Conservation (phyloP, 2,888 invertebrate genomes). For the Cheilosia grossa region DNA sequence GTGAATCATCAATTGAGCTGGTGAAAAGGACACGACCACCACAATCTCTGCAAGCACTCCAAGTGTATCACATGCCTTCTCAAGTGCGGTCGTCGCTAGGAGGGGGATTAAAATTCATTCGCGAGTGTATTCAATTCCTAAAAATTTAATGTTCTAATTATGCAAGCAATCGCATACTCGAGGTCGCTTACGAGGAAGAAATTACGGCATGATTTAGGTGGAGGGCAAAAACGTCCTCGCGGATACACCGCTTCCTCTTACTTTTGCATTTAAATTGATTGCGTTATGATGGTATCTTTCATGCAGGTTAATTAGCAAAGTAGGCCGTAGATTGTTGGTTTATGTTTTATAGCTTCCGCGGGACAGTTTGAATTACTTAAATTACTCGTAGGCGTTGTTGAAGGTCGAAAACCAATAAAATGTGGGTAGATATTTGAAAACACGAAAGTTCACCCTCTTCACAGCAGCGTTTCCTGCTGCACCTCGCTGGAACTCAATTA, state of each 20-base stretch:
- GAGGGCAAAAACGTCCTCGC: slow-evolving; percentile 51
- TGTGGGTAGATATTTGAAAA: slow-evolving; percentile 7
- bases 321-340: slow-evolving; percentile 24
- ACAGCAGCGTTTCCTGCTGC: neutral
- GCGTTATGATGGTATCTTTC: slow-evolving; percentile 60
- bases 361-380: slow-evolving; percentile 32
- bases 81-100: slow-evolving; percentile 4
- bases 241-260: slow-evolving; percentile 41
- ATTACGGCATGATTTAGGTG: slow-evolving; percentile 2
- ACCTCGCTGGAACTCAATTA: slow-evolving; percentile 24
- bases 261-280: slow-evolving; percentile 65
- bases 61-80: slow-evolving; percentile 3
- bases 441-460: neutral
- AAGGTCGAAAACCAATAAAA: slow-evolving; percentile 9
- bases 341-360: slow-evolving; percentile 38
- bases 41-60: slow-evolving; percentile 3
- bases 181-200: slow-evolving; percentile 9
- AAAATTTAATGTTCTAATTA: slow-evolving; percentile 73
- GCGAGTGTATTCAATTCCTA: slow-evolving; percentile 49
- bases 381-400: slow-evolving; percentile 4
- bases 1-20: slow-evolving; percentile 49
- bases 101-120: slow-evolving; percentile 36
- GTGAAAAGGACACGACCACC: slow-evolving; percentile 60
- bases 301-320: slow-evolving; percentile 71
- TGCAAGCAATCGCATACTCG: slow-evolving; percentile 37